Percentiles rank a stretch among this genome's conserved stretches.
These are phyloP conservation scores for Nomada fucata DNA, from an alignment of 2,888 invertebrate species.

Conservation along the genomic window DNA sequence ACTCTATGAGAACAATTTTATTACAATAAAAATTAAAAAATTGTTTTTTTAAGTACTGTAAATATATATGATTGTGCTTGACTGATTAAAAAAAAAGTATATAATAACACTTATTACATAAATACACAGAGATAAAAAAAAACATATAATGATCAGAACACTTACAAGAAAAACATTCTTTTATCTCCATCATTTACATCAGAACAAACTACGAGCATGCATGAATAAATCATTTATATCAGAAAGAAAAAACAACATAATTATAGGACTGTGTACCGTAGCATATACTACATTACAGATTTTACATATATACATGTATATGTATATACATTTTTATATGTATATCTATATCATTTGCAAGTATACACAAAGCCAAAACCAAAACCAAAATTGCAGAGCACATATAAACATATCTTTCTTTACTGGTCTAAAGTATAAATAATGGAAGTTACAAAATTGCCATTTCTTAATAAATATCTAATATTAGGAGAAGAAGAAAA, in stretches of 20 bases:
- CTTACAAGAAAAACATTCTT: constrained; percentile 2
- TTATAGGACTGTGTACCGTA: constrained; percentile 26
- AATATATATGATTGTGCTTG: not conserved
- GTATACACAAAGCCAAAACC: constrained; percentile 60
- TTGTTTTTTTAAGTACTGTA: constrained; percentile 6
- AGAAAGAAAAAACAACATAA: constrained; percentile 35
- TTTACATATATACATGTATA: constrained; percentile 26
- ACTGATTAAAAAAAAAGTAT: constrained; percentile 16
- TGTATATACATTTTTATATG: constrained; percentile 26
- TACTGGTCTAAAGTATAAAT: constrained; percentile 53
- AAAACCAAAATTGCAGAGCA: constrained; percentile 60
- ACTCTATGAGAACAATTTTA: constrained; percentile 46
- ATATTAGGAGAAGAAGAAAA: constrained; percentile 12
- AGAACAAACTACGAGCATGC: not conserved
- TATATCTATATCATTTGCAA: constrained; percentile 34
- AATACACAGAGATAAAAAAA: not conserved
- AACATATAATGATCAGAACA: constrained; percentile 15
- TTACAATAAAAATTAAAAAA: constrained; percentile 15
- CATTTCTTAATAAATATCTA: constrained; percentile 26
- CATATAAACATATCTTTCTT: constrained; percentile 30
- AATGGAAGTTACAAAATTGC: constrained; percentile 45
- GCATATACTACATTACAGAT: constrained; percentile 47
- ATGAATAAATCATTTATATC: constrained; percentile 9
- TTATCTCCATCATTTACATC: not conserved
- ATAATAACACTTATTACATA: constrained; percentile 6